These are phyloP conservation scores for Drosophila dunni DNA, from an alignment of 1,140 invertebrate genomes.

Conservation along the genomic window DNA sequence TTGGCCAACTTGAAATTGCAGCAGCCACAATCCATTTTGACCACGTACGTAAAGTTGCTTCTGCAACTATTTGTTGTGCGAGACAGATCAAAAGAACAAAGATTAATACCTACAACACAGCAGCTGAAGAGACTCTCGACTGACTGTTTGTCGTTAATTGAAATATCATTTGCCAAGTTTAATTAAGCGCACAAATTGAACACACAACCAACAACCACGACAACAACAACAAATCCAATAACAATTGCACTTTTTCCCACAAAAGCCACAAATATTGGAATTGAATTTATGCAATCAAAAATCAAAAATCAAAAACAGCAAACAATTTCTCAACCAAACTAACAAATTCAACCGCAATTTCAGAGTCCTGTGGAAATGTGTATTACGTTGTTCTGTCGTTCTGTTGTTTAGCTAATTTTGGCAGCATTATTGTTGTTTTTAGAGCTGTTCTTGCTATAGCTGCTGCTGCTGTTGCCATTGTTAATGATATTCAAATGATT, in stretches of 20 bases:
- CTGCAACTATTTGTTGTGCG: constrained; percentile 32
- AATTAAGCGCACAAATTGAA: constrained; percentile 50
- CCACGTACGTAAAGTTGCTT: constrained; percentile 16
- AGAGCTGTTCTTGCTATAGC: neutral
- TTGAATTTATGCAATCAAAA: constrained; percentile 21
- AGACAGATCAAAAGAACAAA: neutral
- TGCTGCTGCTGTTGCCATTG: neutral
- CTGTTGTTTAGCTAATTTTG: constrained; percentile 1
- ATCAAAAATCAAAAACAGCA: neutral
- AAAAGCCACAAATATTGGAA: constrained; percentile 28
- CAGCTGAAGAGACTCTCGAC: no score
- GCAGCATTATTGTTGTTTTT: neutral
- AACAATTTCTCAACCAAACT: constrained; percentile 6
- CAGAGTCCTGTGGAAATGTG: no score
- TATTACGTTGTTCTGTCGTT: neutral
- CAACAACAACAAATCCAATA: neutral
- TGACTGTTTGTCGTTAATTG: constrained; percentile 51
- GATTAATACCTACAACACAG: no score
- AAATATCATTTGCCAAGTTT: constrained; percentile 67
- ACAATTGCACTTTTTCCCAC: constrained; percentile 45
- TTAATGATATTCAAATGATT: constrained; percentile 53
- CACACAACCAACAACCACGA: neutral
- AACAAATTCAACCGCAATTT: constrained; percentile 15
- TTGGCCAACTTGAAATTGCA: constrained; percentile 19
- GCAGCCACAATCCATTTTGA: constrained; percentile 20